Evolutionary conservation across 2,888 invertebrate species (phyloP).

Genomic region (Athalia cordata): DNA sequence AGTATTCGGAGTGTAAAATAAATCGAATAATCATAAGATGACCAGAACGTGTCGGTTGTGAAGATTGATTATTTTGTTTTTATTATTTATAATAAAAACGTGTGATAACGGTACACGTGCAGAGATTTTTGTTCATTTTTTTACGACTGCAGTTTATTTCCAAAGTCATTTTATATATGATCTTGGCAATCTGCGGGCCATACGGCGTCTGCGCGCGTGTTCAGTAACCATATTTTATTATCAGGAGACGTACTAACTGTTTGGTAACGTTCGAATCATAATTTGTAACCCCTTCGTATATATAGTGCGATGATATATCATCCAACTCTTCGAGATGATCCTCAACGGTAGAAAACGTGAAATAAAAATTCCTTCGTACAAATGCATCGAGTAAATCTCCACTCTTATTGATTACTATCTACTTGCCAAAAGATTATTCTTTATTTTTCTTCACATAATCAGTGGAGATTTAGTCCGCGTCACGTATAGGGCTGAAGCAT

Average conservation of each 20-base stretch:
- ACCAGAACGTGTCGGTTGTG: too few relatives aligned
- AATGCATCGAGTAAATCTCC: too few relatives aligned
- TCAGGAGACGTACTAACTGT: conserved; percentile 24
- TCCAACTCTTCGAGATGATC: conserved; percentile 19
- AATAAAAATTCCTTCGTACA: background rate
- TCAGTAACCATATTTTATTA: background rate
- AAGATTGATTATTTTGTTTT: too few relatives aligned
- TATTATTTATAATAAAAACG: too few relatives aligned
- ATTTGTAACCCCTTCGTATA: conserved; percentile 13
- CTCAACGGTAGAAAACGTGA: background rate
- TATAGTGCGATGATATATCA: conserved; percentile 23
- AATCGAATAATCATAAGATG: too few relatives aligned
- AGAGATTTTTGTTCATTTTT: too few relatives aligned
- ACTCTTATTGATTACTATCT: too few relatives aligned
- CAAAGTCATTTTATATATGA: background rate
- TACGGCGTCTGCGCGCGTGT: background rate
- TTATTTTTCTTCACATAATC: background rate
- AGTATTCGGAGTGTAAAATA: too few relatives aligned
- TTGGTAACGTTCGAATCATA: conserved; percentile 46
- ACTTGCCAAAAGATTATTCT: too few relatives aligned
- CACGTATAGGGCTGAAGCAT: background rate
- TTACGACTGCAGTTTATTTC: too few relatives aligned
- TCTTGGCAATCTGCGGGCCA: background rate
- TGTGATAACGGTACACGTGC: too few relatives aligned
- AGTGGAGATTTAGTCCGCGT: background rate